Conservation (phyloP, 2,797 vertebrate genomes). For the Tokudaia tokunoshimensis region DNA sequence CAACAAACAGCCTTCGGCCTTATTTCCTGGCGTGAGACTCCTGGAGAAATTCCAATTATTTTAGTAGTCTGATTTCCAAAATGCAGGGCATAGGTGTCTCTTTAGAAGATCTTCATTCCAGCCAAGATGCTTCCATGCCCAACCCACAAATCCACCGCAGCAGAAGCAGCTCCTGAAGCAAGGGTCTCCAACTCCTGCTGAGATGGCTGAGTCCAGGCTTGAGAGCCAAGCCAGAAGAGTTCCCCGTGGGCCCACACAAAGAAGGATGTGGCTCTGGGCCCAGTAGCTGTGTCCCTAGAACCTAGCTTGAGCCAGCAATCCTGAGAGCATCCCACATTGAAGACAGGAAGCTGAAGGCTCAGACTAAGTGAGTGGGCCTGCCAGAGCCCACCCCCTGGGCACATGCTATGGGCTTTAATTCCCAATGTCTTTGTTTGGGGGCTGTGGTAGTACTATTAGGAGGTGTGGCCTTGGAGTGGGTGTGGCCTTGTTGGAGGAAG, state of each 20-base stretch:
- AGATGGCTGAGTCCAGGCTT: neutral
- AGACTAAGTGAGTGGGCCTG: neutral
- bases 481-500: neutral
- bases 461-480: neutral
- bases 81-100: neutral
- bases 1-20: neutral
- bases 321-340: neutral
- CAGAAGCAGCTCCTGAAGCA: neutral
- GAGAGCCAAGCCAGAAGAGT: neutral
- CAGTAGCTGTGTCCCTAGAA: neutral
- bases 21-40: neutral
- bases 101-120: neutral
- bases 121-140: neutral
- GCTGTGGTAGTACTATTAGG: neutral
- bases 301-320: neutral
- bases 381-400: neutral
- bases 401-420: neutral
- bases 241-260: neutral
- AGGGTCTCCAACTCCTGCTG: no score
- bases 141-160: neutral
- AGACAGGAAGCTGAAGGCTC: neutral
- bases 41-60: neutral
- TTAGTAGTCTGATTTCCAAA: neutral
- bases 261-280: neutral
- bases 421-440: neutral